A percentile compares a stretch with the other conserved stretches of the same genome.
These are phyloP conservation scores for Tangara arthus DNA, from an alignment of 2,797 vertebrate genomes.

Conservation along the genomic window DNA sequence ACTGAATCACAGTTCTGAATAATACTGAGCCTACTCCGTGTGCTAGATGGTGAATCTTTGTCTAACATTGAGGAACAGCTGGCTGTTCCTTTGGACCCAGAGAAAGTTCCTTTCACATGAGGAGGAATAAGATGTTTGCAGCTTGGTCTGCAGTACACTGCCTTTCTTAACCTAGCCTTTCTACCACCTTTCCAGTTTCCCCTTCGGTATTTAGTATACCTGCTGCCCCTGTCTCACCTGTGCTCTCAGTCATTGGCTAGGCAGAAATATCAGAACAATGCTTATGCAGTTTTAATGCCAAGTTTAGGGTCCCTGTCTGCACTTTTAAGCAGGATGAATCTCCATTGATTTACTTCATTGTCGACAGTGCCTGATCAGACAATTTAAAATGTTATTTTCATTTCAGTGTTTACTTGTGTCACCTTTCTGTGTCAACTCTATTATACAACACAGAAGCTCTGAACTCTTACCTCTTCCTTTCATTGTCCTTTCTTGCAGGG, in stretches of 20 bases:
- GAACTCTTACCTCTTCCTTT: neutral
- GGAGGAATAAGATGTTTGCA: neutral
- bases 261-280: neutral
- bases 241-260: neutral
- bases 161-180: neutral
- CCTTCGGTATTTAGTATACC: neutral
- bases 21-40: neutral
- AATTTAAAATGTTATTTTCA: neutral
- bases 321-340: neutral
- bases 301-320: fast-evolving
- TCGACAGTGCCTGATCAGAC: neutral
- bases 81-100: neutral
- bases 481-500: neutral
- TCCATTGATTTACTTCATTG: neutral
- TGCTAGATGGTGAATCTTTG: neutral
- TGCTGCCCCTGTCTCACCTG: neutral
- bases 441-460: neutral
- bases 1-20: neutral
- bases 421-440: neutral
- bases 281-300: neutral
- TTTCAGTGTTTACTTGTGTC: neutral
- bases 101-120: neutral
- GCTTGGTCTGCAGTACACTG: neutral
- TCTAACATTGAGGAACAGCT: neutral
- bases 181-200: neutral